A percentile compares a stretch with the other conserved stretches of the same genome.
phyloP scores from a whole-genome alignment of 2,797 vertebrate species.

The Psittacula echo region DNA sequence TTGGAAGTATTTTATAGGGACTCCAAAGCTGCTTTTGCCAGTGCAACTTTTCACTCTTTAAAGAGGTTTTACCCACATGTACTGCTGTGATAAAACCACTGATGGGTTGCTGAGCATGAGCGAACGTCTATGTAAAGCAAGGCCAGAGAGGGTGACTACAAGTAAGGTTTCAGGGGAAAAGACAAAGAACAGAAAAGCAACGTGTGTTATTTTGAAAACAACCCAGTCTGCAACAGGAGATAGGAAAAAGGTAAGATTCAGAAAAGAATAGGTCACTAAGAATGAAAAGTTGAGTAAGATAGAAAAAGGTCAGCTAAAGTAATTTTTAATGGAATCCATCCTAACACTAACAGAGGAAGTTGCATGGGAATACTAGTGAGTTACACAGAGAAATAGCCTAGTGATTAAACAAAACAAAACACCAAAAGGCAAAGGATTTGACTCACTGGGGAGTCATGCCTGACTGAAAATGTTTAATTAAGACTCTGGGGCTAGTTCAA shows the following conservation, averaged over 20 bases:
- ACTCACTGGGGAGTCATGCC: background rate
- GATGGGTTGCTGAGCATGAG: background rate
- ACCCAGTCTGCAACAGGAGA: background rate
- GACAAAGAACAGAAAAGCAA: background rate
- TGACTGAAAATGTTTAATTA: constrained; percentile 47
- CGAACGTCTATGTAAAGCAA: background rate
- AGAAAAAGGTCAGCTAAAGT: background rate
- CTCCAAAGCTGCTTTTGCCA: background rate
- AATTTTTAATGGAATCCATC: background rate
- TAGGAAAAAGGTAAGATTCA: background rate
- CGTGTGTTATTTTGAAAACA: background rate
- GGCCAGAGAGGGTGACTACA: background rate
- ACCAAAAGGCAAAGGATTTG: constrained; percentile 35
- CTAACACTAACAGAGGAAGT: background rate
- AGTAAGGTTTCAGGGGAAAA: background rate
- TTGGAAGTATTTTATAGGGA: background rate
- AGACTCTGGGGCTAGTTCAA: constrained; percentile 28
- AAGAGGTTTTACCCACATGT: background rate
- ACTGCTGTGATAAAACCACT: background rate
- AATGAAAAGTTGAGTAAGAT: background rate
- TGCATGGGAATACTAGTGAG: background rate
- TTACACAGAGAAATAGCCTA: background rate
- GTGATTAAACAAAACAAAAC: constrained; percentile 40
- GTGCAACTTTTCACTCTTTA: background rate
- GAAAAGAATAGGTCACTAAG: background rate